Conservation (phyloP, 2,888 invertebrate genomes). For the Megastigmus dorsalis region DNA sequence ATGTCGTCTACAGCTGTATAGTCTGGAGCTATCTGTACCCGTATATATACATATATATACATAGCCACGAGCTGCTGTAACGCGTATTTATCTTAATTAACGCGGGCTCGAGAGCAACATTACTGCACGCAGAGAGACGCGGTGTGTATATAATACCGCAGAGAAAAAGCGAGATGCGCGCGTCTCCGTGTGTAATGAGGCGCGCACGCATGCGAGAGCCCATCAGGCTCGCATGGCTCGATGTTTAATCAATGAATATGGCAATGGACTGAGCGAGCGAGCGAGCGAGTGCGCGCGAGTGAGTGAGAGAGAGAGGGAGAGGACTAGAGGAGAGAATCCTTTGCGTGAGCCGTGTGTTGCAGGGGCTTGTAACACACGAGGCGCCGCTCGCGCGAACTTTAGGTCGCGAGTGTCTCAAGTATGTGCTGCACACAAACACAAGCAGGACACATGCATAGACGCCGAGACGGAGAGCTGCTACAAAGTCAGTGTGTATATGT, state of each 20-base stretch:
- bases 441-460: background rate
- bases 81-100: conserved; percentile 45
- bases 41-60: no score
- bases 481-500: no score
- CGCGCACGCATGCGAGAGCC: no score
- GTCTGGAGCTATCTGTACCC: no score
- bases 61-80: background rate
- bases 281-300: no score
- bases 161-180: background rate
- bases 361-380: no score
- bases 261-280: no score
- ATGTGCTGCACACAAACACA: background rate
- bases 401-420: conserved; percentile 30
- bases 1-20: no score
- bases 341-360: no score
- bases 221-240: no score
- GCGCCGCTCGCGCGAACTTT: conserved; percentile 1
- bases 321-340: conserved; percentile 2
- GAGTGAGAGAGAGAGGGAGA: background rate
- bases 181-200: no score
- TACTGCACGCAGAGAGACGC: background rate
- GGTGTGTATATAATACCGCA: background rate
- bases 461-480: background rate
- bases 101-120: background rate
- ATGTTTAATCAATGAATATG: conserved; percentile 47